A percentile compares a stretch with the other conserved stretches of the same genome.
These are phyloP conservation scores for Aphrocallistes beatrix DNA, from an alignment of 37 sponge, comb jelly and placozoan genomes.

Conservation along the genomic window DNA sequence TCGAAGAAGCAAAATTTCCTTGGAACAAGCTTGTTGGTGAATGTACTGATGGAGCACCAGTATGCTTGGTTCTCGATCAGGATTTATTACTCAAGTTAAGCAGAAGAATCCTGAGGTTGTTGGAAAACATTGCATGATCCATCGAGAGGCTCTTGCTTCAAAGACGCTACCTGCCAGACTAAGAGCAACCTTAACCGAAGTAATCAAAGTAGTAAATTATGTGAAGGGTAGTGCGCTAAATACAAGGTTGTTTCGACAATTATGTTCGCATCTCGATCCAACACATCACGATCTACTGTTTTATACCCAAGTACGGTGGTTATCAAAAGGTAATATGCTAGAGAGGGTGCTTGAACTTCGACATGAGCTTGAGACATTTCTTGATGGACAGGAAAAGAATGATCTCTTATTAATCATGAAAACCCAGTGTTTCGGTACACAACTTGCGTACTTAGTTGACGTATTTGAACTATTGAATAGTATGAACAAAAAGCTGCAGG, in stretches of 20 bases:
- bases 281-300: neutral
- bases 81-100: neutral
- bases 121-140: neutral
- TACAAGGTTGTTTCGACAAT: neutral
- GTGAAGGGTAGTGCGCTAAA: neutral
- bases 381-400: neutral
- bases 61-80: neutral
- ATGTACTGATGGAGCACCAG: neutral
- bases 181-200: neutral
- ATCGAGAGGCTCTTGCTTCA: neutral
- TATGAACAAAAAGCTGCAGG: neutral
- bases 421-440: neutral
- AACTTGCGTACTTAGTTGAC: neutral
- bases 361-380: neutral
- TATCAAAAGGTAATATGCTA: neutral
- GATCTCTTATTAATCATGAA: neutral
- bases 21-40: neutral
- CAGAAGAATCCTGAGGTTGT: neutral
- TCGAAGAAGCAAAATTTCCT: neutral
- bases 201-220: neutral
- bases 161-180: neutral
- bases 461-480: neutral
- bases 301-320: neutral
- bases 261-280: neutral
- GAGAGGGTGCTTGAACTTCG: neutral